A percentile compares a stretch with the other conserved stretches of the same genome.
These are phyloP conservation scores for Rhopalosiphum padi DNA, from an alignment of 1,140 invertebrate genomes.

Conservation along the genomic window DNA sequence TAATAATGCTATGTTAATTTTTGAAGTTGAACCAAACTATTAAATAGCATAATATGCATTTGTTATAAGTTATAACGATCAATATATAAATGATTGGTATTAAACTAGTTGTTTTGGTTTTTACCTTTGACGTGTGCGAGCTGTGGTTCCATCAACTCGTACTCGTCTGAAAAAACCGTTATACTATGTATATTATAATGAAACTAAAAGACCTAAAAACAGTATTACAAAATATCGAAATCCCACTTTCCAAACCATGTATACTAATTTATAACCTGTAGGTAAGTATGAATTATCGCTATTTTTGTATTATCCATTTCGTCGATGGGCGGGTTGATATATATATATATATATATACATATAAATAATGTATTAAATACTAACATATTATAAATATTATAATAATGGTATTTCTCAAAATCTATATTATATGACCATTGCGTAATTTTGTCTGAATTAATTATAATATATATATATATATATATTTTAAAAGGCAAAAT, in stretches of 20 bases:
- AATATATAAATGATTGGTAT: constrained; percentile 8
- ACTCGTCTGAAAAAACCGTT: constrained; percentile 56
- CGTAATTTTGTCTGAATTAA: background rate
- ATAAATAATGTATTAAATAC: background rate
- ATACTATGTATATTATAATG: constrained; percentile 6
- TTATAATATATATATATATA: background rate
- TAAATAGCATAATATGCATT: background rate
- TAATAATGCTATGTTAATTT: background rate
- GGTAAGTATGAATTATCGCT: background rate
- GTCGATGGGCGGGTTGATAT: background rate
- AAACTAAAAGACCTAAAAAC: constrained; percentile 52
- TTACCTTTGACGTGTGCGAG: constrained; percentile 60
- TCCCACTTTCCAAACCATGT: background rate
- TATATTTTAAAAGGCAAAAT: background rate
- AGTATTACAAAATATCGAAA: constrained; percentile 13
- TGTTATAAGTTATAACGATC: background rate
- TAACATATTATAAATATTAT: background rate
- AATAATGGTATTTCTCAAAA: background rate
- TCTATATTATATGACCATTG: background rate
- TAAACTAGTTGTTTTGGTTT: constrained; percentile 25
- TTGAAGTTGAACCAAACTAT: constrained; percentile 32
- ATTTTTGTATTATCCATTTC: background rate
- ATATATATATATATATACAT: background rate
- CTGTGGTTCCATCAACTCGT: constrained; percentile 58
- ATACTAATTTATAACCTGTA: background rate